Evolutionary conservation across 2,113 vertebrate genomes (phyloP), one percentile per base, ranked within the genome.

Genomic region (Leptocoma aspasia): DNA sequence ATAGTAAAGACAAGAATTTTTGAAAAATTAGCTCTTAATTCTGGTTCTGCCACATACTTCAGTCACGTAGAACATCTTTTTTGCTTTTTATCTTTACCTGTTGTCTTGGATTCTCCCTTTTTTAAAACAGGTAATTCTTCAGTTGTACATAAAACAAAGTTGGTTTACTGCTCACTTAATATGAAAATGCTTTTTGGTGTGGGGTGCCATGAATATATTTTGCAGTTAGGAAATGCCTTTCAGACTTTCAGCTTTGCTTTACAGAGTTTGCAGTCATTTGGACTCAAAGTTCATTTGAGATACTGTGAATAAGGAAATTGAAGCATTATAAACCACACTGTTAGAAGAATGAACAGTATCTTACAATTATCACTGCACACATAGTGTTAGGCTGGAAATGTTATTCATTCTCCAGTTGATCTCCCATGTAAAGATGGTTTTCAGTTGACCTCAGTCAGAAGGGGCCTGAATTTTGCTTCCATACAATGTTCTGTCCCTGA

Each of bases 61-160:
- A 8, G 7, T 22, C 4, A 30, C 7, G 0, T 39, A 54, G 71
- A 79, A 57, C 5, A 23, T 50, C 0, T 12, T 52, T 82, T 71
- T 33, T 71, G 22, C 8, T 7, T 76, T 63, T 66, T 71, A 24
- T 42, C 54, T 84, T 87, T 70, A 47, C 18, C 31, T 53, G 1
- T 60, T 83, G 16, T 41, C n/a, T 80, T 66, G 15, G 35, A n/a
- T 57, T 85, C 49, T 72, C 12, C 13, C 21, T 78, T 91, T 89
- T 78, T 53, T 30, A 65, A 77, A 81, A 28, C 7, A 52, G 15
- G 5, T 77, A 65, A 28, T 76, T 77, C 45, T 83, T 81, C 13
- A 31, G 22, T 61, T 57, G 14, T 10, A 6, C 59, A 16, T 57
- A 9, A 41, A 45, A n/a, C 28, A 84, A 52, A 60, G 14, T 14